These are phyloP conservation scores for Paralichthys olivaceus DNA, from an alignment of 2,113 vertebrate species.

Conservation along the genomic window DNA sequence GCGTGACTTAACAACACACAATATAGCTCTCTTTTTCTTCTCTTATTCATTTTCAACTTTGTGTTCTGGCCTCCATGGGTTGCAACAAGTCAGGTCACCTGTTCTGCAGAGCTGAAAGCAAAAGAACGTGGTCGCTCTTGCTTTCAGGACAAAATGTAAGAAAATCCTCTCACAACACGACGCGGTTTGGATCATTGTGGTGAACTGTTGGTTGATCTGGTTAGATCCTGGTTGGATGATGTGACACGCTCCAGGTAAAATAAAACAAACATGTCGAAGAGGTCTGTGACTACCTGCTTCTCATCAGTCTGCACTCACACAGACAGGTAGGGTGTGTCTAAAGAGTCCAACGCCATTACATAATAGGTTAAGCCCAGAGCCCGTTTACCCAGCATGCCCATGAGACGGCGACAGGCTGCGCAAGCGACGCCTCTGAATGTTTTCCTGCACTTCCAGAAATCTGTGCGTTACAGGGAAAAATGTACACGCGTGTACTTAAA, in stretches of 20 bases:
- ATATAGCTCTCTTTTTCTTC: neutral
- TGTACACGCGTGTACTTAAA: neutral
- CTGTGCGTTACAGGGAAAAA: neutral
- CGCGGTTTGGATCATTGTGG: neutral
- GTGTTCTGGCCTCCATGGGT: too few species aligned
- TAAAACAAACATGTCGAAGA: conserved; percentile 20
- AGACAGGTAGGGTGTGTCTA: conserved; percentile 51
- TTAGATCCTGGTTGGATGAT: neutral
- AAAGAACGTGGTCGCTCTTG: neutral
- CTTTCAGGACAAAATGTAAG: conserved; percentile 26
- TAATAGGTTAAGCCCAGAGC: conserved; percentile 19
- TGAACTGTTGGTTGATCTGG: conserved; percentile 21
- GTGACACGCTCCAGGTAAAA: conserved; percentile 26
- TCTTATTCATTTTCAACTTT: neutral
- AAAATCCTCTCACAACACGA: conserved; percentile 6
- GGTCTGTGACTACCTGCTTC: conserved; percentile 43
- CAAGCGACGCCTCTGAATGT: conserved; percentile 6
- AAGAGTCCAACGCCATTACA: conserved; percentile 31
- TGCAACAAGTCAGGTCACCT: neutral
- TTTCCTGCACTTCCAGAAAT: conserved; percentile 5
- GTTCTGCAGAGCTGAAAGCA: neutral
- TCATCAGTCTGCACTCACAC: conserved; percentile 35
- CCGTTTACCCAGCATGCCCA: neutral
- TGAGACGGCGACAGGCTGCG: conserved; percentile 3
- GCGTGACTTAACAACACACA: neutral